Conservation (phyloP, 2,797 vertebrate genomes). For the Peromyscus melanophrys region DNA sequence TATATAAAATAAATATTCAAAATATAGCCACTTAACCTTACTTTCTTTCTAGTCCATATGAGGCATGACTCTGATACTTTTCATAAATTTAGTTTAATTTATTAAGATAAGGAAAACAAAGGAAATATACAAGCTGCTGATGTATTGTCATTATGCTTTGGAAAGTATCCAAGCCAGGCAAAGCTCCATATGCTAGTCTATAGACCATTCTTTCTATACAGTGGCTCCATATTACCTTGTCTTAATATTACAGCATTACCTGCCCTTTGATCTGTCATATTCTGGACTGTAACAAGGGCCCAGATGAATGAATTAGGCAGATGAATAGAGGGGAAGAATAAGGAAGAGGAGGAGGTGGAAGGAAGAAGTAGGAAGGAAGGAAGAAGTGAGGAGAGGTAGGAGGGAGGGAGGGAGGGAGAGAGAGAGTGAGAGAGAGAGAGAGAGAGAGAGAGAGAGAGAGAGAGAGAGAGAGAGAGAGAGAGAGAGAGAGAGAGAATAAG, state of each 20-base stretch:
- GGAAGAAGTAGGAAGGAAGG: not conserved
- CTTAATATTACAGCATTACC: not conserved
- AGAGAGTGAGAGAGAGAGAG: no score
- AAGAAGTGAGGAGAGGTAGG: not conserved
- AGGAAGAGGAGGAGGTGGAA: no score
- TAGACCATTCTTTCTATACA: not conserved
- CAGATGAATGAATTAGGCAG: not conserved
- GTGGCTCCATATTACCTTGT: not conserved
- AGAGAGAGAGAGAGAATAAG: not conserved
- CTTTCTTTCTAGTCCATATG: not conserved
- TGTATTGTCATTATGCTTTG: not conserved
- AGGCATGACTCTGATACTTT: not conserved
- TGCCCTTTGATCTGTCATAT: not conserved
- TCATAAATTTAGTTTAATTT: not conserved
- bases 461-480: no score
- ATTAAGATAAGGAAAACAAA: not conserved
- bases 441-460: no score
- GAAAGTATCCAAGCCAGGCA: not conserved
- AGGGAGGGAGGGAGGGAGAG: no score
- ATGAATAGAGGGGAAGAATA: rapidly evolving
- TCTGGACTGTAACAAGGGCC: not conserved
- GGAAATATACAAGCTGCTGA: not conserved
- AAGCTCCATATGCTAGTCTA: not conserved
- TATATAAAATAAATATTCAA: not conserved
- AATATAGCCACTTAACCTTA: not conserved